Evolutionary conservation across 2,113 vertebrate species (phyloP), one percentile per base, ranked within the genome.

Genomic region (Holacanthus passer): DNA sequence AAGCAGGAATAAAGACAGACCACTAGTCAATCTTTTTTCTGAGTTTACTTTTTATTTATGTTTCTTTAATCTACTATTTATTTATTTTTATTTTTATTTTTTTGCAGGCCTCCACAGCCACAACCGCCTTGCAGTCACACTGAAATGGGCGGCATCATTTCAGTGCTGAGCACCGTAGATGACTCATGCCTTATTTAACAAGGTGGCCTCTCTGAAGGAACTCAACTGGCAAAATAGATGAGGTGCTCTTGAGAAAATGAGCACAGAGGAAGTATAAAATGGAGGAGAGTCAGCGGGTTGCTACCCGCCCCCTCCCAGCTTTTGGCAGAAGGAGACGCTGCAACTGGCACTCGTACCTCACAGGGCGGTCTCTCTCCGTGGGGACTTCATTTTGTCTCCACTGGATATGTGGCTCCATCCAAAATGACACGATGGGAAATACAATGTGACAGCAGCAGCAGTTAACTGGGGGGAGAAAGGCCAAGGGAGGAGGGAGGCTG

Each of bases 341-440:
- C 50, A 3, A 24, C 66, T 85, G 72, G 74, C 64, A 41, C 73
- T 79, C 19, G 32, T 82, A 89, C 88, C 77, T 90, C 56, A 14
- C 62, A 72, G 86, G 79, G 48, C 29, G 10, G 77, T 65, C 71
- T 70, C 82, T 75, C 68, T 88, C 75, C 10, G 9, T 81, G 75
- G 82, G 89, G 76, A 73, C 87, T 87, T 87, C 58, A 83, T 87
- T 86, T 76, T 77, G 73, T 86, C 72, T 58, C 83, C 41, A 50
- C 35, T 85, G 90, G 85, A 72, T 86, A 76, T 17, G 31, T 69
- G 22, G 43, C 75, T 85, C 43, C 4, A 66, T 84, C 69, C 80
- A 80, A 92, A 95, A 74, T 92, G 89, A 84, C 89, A 88, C 59
- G 86, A 78, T 92, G 68, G 66, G 87, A 96, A 96, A 96, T 94